Base-by-base conservation (phyloP, 2,888 invertebrate genomes). In the Drosophila colorata region DNA sequence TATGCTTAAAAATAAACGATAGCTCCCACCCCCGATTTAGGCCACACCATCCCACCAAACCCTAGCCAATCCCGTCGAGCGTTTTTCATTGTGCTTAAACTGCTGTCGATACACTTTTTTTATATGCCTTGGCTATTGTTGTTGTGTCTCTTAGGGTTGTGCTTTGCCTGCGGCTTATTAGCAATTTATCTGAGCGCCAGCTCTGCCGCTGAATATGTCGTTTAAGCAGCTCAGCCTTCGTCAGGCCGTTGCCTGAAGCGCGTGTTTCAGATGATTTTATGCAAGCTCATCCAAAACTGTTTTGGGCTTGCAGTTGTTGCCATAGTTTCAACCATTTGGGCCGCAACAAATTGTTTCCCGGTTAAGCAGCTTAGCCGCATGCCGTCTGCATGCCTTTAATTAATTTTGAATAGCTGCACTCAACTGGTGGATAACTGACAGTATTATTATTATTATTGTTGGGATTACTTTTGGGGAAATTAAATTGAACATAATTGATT, bases 1-100 rank as follows among this genome's bases (percentile, higher is more conserved):
- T 89, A 85, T 85, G 87, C 75, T 87, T 87, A 89, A 80, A 87
- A 89, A 89, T 87, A 87, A 87, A 85, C 71, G 71, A 72, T 69
- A 60, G 60, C 47, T 25, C 56, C 60, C 67, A 16, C n/a, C 38
- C 33, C 28, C 28, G 28, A 28, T 28, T 28, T 28, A 0, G 13
- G 33, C 18, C 25, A 2, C 9, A n/a, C 7, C 14, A 25, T 48
- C 20, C n/a, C n/a, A 0, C 8, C 16, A 7, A 20, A 11, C 51
- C 20, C 16, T 31, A 25, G 3, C 46, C 37, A 47, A 4, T 33
- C 28, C 48, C 48, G 4, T 25, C 43, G 58, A 46, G 44, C 53
- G 40, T 35, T 23, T 66, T 80, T 67, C 71, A 78, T 74, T 82
- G 70, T 76, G 49, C 66, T 66, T 33, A 63, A 63, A 67, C 64